Evolutionary conservation across 2,113 vertebrate species (phyloP).

Genomic region (Antechinus stuartii): DNA sequence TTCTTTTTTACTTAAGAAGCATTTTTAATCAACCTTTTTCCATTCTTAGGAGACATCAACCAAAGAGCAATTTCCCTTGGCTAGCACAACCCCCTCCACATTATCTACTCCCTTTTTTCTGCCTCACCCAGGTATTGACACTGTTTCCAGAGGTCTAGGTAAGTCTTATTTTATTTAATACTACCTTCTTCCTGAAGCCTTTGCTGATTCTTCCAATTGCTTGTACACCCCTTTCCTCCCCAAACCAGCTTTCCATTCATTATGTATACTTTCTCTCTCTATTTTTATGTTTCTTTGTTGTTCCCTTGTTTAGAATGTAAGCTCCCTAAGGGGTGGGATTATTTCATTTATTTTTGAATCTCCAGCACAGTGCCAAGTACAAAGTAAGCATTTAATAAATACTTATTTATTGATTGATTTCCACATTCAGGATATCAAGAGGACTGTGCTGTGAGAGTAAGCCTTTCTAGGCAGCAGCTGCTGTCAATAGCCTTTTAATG

Average conservation of each 20-base stretch:
- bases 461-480: neutral
- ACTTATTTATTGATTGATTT: neutral
- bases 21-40: slow-evolving; percentile 39
- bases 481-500: neutral
- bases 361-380: neutral
- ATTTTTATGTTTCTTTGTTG: neutral
- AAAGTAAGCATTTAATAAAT: neutral
- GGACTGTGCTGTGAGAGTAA: neutral
- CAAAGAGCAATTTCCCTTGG: neutral
- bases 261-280: neutral
- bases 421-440: neutral
- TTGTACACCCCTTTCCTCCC: neutral
- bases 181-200: neutral
- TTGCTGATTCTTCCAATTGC: neutral
- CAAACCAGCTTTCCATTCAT: neutral
- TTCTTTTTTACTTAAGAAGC: neutral
- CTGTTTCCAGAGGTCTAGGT: slow-evolving; percentile 83
- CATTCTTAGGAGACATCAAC: slow-evolving; percentile 73
- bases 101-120: slow-evolving; percentile 35
- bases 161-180: slow-evolving; percentile 42
- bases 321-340: neutral
- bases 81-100: neutral
- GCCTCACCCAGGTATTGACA: slow-evolving; percentile 64
- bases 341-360: neutral
- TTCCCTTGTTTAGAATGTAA: neutral